phyloP scores from a whole-genome alignment of 2,797 vertebrate species.

The Gymnoscopelus braueri region DNA sequence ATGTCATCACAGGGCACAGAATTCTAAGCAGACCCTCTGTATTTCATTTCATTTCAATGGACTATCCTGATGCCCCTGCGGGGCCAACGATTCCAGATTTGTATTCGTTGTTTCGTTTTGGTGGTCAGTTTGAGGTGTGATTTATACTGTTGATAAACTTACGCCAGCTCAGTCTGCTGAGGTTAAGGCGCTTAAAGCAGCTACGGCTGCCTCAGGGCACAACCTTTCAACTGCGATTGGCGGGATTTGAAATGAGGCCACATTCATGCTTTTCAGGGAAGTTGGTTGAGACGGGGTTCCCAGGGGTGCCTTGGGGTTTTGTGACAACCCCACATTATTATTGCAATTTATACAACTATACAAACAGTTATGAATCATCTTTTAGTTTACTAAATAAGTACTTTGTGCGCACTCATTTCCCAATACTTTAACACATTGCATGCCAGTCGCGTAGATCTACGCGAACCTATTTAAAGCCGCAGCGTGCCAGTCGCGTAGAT shows the following conservation, averaged over 20 bases:
- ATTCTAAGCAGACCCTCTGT: not conserved
- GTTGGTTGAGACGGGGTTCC: slow-evolving; percentile 13
- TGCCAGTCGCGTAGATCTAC: too few species aligned
- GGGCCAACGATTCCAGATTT: slow-evolving; percentile 1
- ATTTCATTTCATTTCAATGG: not conserved
- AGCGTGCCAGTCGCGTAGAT: too few species aligned
- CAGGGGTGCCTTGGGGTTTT: too few species aligned
- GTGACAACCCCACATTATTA: too few species aligned
- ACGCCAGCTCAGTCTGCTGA: slow-evolving; percentile 13
- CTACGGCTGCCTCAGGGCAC: slow-evolving; percentile 13
- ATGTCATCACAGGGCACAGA: not conserved
- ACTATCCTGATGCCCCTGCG: slow-evolving; percentile 30
- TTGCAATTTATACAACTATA: too few species aligned
- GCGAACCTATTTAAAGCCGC: too few species aligned
- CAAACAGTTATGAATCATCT: too few species aligned
- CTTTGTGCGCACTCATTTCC: too few species aligned
- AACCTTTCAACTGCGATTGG: not conserved
- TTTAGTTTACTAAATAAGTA: too few species aligned
- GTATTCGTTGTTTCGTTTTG: not conserved
- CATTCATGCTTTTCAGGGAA: not conserved
- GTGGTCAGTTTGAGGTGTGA: slow-evolving; percentile 21
- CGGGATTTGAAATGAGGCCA: slow-evolving; percentile 2
- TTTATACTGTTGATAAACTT: slow-evolving; percentile 17
- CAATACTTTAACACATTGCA: too few species aligned
- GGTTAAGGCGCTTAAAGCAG: slow-evolving; percentile 59